Percentiles rank a stretch among this genome's conserved stretches.
phyloP scores from a whole-genome alignment of 1,140 invertebrate genomes.

The Nomia melanderi region DNA sequence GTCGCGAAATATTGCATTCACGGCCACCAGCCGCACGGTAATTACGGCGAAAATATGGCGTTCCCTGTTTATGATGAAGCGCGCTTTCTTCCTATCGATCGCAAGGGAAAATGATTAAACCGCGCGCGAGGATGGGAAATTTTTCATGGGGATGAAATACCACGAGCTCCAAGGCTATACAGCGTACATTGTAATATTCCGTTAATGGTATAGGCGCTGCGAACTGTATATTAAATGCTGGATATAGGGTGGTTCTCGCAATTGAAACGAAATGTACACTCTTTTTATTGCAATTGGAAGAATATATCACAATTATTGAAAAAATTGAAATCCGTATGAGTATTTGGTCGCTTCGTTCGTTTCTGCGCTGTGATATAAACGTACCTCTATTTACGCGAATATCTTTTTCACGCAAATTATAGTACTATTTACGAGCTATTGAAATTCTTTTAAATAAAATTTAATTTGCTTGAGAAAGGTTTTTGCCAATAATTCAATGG shows the following conservation, averaged over 20 bases:
- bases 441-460: no score
- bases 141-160: constrained; percentile 7
- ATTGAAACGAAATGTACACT: neutral
- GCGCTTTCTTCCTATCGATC: constrained; percentile 35
- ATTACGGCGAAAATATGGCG: constrained; percentile 40
- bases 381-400: no score
- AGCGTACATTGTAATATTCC: constrained; percentile 1
- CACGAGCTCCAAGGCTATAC: neutral
- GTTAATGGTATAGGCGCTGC: neutral
- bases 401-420: no score
- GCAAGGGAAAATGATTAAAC: constrained; percentile 35
- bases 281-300: no score
- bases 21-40: neutral
- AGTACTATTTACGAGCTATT: no score
- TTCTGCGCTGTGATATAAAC: no score
- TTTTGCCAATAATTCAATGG: no score
- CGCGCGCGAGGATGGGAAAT: constrained; percentile 11
- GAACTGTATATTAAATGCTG: neutral
- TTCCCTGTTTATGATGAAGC: constrained; percentile 27
- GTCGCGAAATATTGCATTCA: constrained; percentile 5
- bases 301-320: no score
- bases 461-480: no score
- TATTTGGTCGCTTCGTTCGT: no score
- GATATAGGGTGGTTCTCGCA: no score
- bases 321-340: no score